A percentile compares a stretch with the other conserved stretches of the same genome.
Evolutionary conservation across 2,113 vertebrate species (phyloP).

Genomic region (Chelonoidis abingdonii): DNA sequence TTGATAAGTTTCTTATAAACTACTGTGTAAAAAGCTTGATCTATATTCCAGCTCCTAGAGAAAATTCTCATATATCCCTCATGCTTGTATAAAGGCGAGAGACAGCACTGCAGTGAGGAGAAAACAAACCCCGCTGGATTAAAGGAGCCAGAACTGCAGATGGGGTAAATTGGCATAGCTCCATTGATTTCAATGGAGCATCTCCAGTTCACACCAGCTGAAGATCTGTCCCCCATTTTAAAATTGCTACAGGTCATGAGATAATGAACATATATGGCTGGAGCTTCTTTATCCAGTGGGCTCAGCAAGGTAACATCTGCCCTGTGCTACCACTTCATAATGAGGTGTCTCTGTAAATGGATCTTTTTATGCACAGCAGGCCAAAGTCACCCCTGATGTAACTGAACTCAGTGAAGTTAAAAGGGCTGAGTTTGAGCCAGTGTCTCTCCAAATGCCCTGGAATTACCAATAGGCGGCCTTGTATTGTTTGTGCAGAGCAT

Average conservation of each 20-base stretch:
- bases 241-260: accelerated
- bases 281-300: neutral
- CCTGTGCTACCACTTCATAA: neutral
- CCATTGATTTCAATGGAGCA: accelerated
- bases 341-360: accelerated
- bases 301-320: accelerated
- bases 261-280: accelerated
- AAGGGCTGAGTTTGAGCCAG: neutral
- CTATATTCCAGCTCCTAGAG: neutral
- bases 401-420: neutral
- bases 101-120: neutral
- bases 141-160: neutral
- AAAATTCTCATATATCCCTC: accelerated
- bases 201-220: accelerated
- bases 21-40: neutral
- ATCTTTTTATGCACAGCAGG: accelerated
- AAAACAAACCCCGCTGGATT: neutral
- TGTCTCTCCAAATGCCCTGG: neutral
- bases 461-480: neutral
- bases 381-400: accelerated
- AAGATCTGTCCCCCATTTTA: accelerated
- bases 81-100: accelerated
- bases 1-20: neutral
- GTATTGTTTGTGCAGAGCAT: slow-evolving; percentile 70
- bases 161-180: neutral